Conservation (phyloP, 1,140 invertebrate genomes). For the Saccostrea echinata region DNA sequence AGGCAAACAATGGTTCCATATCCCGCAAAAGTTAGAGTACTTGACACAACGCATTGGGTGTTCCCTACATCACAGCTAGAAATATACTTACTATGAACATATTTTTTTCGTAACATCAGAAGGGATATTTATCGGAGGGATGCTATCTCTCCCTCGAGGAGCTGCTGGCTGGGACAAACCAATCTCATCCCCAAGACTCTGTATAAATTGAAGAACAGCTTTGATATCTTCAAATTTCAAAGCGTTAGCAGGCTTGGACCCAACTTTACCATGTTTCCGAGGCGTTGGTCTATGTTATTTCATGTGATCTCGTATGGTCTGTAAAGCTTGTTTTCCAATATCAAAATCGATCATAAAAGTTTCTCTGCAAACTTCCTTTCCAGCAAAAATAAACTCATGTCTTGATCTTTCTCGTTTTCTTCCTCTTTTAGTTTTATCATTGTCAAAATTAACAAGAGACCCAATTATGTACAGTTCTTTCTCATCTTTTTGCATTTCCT, state of each 20-base stretch:
- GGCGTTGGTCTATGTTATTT: background rate
- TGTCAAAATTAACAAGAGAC: too few relatives aligned
- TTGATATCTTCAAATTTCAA: slow-evolving; percentile 5
- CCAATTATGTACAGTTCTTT: background rate
- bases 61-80: background rate
- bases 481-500: too few relatives aligned
- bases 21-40: background rate
- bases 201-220: background rate
- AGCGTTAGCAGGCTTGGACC: background rate
- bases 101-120: background rate
- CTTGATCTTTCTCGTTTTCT: too few relatives aligned
- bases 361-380: background rate
- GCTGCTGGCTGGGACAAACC: slow-evolving; percentile 21
- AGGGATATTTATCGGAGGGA: slow-evolving; percentile 27
- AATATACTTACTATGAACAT: slow-evolving; percentile 23
- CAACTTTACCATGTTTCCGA: slow-evolving; percentile 10
- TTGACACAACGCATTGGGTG: background rate
- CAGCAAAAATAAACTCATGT: too few relatives aligned
- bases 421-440: too few relatives aligned
- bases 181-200: slow-evolving; percentile 9
- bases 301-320: slow-evolving; percentile 8
- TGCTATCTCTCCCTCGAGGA: background rate
- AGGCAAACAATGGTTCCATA: slow-evolving; percentile 36
- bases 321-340: too few relatives aligned
- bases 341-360: too few relatives aligned